Evolutionary conservation across 35 echinoderm and acorn worm genomes (phyloP).

Genomic region (Heliocidaris erythrogramma): DNA sequence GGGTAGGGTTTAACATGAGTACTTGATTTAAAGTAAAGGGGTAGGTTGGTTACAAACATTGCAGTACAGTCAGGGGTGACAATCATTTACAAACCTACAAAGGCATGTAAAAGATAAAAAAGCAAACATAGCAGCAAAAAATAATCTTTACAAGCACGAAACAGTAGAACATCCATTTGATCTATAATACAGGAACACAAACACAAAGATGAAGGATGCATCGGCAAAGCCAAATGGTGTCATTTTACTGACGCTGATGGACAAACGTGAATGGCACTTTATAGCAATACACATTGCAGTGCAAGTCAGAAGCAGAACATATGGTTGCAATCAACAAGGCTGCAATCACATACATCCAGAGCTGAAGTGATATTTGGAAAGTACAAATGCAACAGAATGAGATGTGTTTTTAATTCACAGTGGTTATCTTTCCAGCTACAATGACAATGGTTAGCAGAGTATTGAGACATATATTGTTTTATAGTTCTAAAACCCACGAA

Average conservation of each 20-base stretch:
- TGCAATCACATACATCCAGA: not conserved
- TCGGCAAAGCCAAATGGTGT: not conserved
- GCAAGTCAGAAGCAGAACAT: not conserved
- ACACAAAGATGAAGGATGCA: not conserved
- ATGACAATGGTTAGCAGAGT: too few species aligned
- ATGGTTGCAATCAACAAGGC: not conserved
- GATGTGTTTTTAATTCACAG: not conserved
- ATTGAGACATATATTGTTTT: too few species aligned
- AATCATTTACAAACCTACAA: not conserved
- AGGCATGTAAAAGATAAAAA: not conserved
- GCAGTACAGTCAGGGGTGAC: not conserved
- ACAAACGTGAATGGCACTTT: not conserved
- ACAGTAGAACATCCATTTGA: not conserved
- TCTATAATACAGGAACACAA: not conserved
- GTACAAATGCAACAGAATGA: not conserved
- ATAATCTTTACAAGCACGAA: not conserved
- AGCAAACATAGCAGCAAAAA: not conserved
- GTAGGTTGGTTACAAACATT: not conserved
- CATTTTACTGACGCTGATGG: not conserved
- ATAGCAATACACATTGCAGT: not conserved
- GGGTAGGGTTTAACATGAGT: not conserved
- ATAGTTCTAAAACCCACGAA: too few species aligned
- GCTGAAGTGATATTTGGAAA: not conserved
- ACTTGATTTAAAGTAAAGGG: not conserved
- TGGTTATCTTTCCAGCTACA: too few species aligned